phyloP scores from a whole-genome alignment of 1,140 invertebrate species.

The Nomia melanderi region DNA sequence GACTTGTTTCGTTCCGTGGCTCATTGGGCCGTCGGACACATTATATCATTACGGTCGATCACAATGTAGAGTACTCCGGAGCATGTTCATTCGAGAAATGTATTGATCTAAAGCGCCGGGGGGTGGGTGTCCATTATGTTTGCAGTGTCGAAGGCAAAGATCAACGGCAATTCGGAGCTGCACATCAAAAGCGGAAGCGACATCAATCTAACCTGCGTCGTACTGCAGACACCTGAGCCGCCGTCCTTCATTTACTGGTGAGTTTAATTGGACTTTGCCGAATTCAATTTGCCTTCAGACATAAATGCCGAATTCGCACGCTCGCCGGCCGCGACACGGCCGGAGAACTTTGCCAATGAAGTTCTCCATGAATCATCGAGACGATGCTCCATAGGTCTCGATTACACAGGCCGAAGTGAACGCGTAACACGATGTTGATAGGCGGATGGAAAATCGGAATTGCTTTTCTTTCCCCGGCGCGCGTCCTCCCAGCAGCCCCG shows the following conservation, averaged over 20 bases:
- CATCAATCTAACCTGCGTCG: constrained; percentile 94
- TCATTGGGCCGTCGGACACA: neutral
- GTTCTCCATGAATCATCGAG: constrained; percentile 27
- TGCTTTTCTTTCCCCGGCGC: neutral
- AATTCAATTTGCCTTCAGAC: constrained; percentile 26
- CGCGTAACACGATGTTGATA: constrained; percentile 20
- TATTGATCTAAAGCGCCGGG: constrained; percentile 18
- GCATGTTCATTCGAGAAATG: constrained; percentile 19
- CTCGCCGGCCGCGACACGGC: neutral
- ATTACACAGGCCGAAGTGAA: constrained; percentile 37
- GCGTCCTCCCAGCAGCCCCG: too few species aligned
- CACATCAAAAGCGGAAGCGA: constrained; percentile 94
- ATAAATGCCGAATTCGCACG: constrained; percentile 30
- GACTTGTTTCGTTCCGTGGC: neutral
- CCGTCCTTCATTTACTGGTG: constrained; percentile 94
- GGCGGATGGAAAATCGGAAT: constrained; percentile 28
- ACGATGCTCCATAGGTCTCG: constrained; percentile 10
- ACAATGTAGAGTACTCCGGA: neutral
- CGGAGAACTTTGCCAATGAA: constrained; percentile 25
- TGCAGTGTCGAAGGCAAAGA: constrained; percentile 94
- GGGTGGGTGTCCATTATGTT: constrained; percentile 76
- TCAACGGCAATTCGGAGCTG: constrained; percentile 90
- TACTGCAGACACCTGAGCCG: constrained; percentile 92
- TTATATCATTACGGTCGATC: neutral
- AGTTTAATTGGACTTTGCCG: constrained; percentile 58